phyloP scores from a whole-genome alignment of 2,113 vertebrate species.

The Tautogolabrus adspersus region DNA sequence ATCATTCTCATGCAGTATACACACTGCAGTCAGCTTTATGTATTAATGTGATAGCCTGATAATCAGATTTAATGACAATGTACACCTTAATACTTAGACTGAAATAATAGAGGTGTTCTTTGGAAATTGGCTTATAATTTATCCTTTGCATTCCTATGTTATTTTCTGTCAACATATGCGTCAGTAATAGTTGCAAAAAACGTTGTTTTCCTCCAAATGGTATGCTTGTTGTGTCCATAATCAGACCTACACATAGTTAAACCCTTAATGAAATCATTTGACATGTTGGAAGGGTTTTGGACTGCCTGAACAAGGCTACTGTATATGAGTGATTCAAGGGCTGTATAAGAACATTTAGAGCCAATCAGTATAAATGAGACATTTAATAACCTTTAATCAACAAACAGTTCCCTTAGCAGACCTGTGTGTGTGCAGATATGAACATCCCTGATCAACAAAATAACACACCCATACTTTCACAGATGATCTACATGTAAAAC shows the following conservation, averaged over 20 bases:
- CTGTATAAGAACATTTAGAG: conserved; percentile 32
- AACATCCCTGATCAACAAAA: conserved; percentile 61
- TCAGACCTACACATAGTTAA: background rate
- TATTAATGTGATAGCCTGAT: background rate
- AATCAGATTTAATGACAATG: conserved; percentile 24
- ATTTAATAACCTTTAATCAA: conserved; percentile 55
- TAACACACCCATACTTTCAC: conserved; percentile 52
- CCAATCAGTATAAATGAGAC: conserved; percentile 47
- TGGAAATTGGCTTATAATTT: background rate
- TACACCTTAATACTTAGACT: background rate
- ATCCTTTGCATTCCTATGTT: background rate
- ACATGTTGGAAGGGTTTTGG: background rate
- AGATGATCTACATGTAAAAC: conserved; percentile 63
- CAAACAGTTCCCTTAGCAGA: conserved; percentile 27
- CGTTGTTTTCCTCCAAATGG: background rate
- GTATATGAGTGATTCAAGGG: conserved; percentile 18
- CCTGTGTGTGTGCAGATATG: conserved; percentile 53
- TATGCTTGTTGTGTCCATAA: conserved; percentile 9
- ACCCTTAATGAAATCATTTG: background rate
- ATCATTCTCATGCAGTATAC: conserved; percentile 36
- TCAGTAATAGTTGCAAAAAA: background rate
- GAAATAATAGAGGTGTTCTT: background rate
- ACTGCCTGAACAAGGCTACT: background rate
- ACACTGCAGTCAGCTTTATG: conserved; percentile 34
- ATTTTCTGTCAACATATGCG: background rate